Conservation (phyloP, 2,888 invertebrate species). For the Spialia ferax region DNA sequence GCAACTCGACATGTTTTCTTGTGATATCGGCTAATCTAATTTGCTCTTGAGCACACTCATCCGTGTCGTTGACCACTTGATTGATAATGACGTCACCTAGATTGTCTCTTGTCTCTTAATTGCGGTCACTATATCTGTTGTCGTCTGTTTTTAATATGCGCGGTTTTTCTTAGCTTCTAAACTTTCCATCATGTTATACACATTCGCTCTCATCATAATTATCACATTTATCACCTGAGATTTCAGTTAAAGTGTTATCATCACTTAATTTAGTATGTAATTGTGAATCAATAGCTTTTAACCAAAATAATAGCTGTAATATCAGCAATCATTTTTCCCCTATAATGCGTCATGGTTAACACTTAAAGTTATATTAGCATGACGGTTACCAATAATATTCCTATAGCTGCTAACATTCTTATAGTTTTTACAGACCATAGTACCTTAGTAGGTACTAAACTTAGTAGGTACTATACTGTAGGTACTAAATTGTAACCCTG, state of each 20-base stretch:
- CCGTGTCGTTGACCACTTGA: slow-evolving; percentile 30
- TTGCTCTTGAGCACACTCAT: background rate
- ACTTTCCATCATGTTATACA: background rate
- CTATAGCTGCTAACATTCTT: too few relatives aligned
- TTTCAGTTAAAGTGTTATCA: too few relatives aligned
- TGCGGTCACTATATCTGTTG: background rate
- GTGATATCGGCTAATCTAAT: background rate
- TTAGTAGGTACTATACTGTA: too few relatives aligned
- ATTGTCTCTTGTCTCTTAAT: slow-evolving; percentile 18
- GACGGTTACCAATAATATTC: background rate
- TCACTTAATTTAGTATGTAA: background rate
- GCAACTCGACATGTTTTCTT: background rate
- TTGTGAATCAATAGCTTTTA: background rate
- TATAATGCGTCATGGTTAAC: background rate
- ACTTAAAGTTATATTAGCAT: background rate
- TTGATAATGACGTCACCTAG: slow-evolving; percentile 25
- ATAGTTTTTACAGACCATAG: too few relatives aligned
- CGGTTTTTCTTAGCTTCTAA: background rate
- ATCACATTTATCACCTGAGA: too few relatives aligned
- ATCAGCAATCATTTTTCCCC: background rate
- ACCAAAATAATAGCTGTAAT: background rate
- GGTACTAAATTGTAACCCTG: background rate
- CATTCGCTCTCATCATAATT: too few relatives aligned
- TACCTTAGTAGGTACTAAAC: too few relatives aligned
- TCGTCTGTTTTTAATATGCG: background rate